Conservation (phyloP, 2,113 vertebrate species). For the Sebastes schlegelii region DNA sequence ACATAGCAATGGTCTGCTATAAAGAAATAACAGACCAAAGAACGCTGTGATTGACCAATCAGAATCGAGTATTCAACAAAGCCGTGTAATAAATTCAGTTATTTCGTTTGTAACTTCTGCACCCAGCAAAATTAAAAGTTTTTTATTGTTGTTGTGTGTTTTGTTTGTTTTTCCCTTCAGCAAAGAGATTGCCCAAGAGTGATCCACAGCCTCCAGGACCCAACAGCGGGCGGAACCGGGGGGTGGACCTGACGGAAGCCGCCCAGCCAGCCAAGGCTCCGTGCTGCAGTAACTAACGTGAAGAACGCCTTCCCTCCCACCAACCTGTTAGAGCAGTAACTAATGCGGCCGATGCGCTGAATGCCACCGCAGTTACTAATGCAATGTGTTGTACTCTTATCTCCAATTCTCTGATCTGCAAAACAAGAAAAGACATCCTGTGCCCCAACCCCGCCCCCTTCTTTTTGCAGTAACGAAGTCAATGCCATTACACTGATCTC, state of each 20-base stretch:
- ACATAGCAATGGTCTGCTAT: no score
- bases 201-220: constrained; percentile 91
- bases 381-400: constrained; percentile 67
- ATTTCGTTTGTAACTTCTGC: neutral
- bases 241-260: constrained; percentile 94
- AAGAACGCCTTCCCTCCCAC: constrained; percentile 38
- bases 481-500: constrained; percentile 43
- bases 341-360: constrained; percentile 70
- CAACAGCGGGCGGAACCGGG: constrained; percentile 90
- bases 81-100: no score
- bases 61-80: no score
- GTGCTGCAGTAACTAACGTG: constrained; percentile 94
- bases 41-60: no score
- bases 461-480: constrained; percentile 40
- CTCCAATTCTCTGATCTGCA: constrained; percentile 62
- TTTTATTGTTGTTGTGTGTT: neutral
- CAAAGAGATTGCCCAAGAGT: constrained; percentile 97
- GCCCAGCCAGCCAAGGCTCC: constrained; percentile 92
- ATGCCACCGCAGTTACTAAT: constrained; percentile 80
- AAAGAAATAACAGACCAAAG: no score
- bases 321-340: constrained; percentile 70
- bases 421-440: constrained; percentile 66
- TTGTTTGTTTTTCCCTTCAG: constrained; percentile 54
- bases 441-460: neutral
- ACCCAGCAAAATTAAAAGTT: neutral